Evolutionary conservation across 2,113 vertebrate species (phyloP), one percentile per base, ranked within the genome.

Genomic region (Tringa solitaria): DNA sequence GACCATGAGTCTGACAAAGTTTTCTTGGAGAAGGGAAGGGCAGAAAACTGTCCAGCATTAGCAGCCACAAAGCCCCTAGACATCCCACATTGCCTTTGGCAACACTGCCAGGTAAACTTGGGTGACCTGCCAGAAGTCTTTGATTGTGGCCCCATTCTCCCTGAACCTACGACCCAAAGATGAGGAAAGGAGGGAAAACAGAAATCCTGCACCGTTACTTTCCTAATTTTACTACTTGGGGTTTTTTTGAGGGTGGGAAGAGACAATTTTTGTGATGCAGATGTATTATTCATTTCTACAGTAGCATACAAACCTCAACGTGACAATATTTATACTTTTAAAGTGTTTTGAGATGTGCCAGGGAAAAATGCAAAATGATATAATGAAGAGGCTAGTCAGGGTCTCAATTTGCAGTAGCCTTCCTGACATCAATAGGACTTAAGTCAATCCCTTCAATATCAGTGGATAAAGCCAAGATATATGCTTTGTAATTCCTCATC

Each of bases 241-340:
- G 0, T 2, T 76, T 86, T 86, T 90, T 48, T 72, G 9, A 64
- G 20, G 8, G 9, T 3, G 1, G 13, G 2, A 5, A 2, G 30
- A 77, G 20, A 30, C 8, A 65, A 15, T 26, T 81, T 87, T 53
- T 81, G 30, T 84, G 45, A 53, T 45, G 22, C 21, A 45, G 33
- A 51, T 53, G 17, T 9, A 30, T 19, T 4, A 4, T 1, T 80
- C 35, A 54, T 89, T 73, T 83, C 67, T 65, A 43, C 12, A 78
- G 27, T 33, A 54, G 9, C 22, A n/a, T 53, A 32, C 53, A 70
- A 69, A 17, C 6, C n/a, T 28, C 26, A 61, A 3, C 5, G 24
- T 87, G 56, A 16, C 41, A 59, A 41, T 77, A 65, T 63, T 84
- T 65, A 26, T 54, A 7, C 18, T 7, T 2, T 30, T 74, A 33